Conservation (phyloP, 1,140 invertebrate species). For the Teleopsis dalmanni region DNA sequence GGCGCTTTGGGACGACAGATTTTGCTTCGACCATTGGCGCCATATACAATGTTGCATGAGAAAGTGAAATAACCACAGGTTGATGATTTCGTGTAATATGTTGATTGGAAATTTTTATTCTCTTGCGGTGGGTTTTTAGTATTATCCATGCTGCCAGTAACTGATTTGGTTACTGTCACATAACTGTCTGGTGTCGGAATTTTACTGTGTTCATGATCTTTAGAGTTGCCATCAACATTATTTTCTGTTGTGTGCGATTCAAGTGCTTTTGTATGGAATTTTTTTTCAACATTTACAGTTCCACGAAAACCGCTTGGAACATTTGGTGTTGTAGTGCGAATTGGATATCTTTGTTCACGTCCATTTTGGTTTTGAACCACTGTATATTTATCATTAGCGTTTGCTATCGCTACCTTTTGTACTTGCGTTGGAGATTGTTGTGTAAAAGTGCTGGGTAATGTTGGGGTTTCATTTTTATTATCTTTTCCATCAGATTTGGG, state of each 20-base stretch:
- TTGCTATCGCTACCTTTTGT: constrained; percentile 40
- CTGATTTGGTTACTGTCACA: constrained; percentile 67
- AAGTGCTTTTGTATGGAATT: constrained; percentile 37
- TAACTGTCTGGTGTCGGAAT: constrained; percentile 48
- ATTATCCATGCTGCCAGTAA: constrained; percentile 60
- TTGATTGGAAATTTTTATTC: constrained; percentile 59
- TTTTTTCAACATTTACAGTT: constrained; percentile 41
- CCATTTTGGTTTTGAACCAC: constrained; percentile 41
- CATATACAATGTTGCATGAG: constrained; percentile 68
- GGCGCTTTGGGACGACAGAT: constrained; percentile 67
- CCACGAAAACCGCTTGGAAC: constrained; percentile 39
- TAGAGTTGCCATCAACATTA: constrained; percentile 35
- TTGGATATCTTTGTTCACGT: constrained; percentile 23
- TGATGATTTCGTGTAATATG: constrained; percentile 76
- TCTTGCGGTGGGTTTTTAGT: constrained; percentile 48
- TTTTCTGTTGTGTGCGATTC: constrained; percentile 24
- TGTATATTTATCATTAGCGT: constrained; percentile 23
- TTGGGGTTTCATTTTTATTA: constrained; percentile 9
- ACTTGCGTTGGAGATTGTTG: constrained; percentile 32
- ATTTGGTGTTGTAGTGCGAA: constrained; percentile 27
- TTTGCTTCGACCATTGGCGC: constrained; percentile 66
- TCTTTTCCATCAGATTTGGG: not conserved
- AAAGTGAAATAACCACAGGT: constrained; percentile 80
- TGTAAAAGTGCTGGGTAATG: constrained; percentile 27
- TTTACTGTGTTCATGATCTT: constrained; percentile 40